These are phyloP conservation scores for Epirrhoe alternata DNA, from an alignment of 2,888 invertebrate species.

Conservation along the genomic window DNA sequence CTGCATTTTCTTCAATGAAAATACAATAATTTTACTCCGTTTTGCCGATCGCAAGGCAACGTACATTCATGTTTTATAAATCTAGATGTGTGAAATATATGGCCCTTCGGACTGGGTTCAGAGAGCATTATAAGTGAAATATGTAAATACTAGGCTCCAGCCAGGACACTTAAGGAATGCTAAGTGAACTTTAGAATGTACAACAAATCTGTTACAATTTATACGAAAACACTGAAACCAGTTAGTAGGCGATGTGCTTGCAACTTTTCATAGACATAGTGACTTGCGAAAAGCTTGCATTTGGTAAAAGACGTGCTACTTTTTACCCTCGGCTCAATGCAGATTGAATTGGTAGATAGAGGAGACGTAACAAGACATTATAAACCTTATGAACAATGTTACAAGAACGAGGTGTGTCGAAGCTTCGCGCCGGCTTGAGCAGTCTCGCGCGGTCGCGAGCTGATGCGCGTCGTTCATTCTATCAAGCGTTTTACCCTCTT, in stretches of 20 bases:
- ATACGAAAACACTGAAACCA: background rate
- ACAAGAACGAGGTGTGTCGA: no score
- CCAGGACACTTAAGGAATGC: background rate
- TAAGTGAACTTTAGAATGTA: background rate
- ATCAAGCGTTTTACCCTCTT: no score
- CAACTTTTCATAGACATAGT: background rate
- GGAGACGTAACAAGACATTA: no score
- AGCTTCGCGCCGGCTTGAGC: no score
- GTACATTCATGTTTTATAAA: background rate
- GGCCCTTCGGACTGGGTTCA: background rate
- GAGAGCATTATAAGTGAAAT: background rate
- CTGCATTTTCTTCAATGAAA: background rate
- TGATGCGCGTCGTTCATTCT: no score
- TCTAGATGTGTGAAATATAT: constrained; percentile 2
- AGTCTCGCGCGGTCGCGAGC: no score
- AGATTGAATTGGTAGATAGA: no score
- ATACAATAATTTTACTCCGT: background rate
- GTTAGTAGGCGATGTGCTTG: background rate
- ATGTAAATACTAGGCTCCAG: background rate
- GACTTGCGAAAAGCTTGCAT: no score
- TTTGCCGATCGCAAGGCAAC: background rate
- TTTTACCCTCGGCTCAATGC: no score
- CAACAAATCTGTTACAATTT: background rate
- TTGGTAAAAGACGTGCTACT: no score
- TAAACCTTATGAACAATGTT: no score